Evolutionary conservation across 2,113 vertebrate species (phyloP), one percentile per base, ranked within the genome.

Genomic region (Benthochromis sp.): DNA sequence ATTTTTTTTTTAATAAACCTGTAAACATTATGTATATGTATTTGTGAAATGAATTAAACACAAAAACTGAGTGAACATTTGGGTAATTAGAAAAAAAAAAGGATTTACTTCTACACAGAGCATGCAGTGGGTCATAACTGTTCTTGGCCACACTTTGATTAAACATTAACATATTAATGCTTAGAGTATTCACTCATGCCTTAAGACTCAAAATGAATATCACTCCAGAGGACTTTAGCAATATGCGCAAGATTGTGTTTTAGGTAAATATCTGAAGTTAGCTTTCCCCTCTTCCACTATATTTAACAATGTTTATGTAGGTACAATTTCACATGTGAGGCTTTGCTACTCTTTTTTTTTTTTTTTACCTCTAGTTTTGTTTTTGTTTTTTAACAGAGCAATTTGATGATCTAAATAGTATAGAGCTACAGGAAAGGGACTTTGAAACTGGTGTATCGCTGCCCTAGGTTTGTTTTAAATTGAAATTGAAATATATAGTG

Each of bases 91-190:
- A 55, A 81, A 47, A 21, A 31, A 29, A 10, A 88, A 61, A 84
- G 1, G 52, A 54, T 21, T 82, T 90, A 66, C 83, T 80, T 73
- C 78, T 86, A 19, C 90, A 90, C 87, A 90, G 19, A 89, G 82
- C 90, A 94, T 94, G 93, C 91, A 90, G 82, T 85, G 73, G 81
- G 76, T 93, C 86, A 76, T 73, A 69, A 90, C n/a, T 80, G 8
- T 71, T 66, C 83, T 84, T 84, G 86, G 89, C 88, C 89, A 93
- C 84, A 83, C 87, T 85, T 92, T 84, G 78, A 90, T 31, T 86
- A 55, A 89, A 88, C 52, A 78, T 38, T 47, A 38, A 3, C 86
- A 89, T 34, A 80, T 61, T 52, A 31, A 50, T 12, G 83, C 16
- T 54, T 27, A 29, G 31, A 59, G 59, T 76, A 57, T 73, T 85